A percentile compares a stretch with the other conserved stretches of the same genome.
Conservation (phyloP, 2,888 invertebrate genomes). For the Mechanitis mazaeus region DNA sequence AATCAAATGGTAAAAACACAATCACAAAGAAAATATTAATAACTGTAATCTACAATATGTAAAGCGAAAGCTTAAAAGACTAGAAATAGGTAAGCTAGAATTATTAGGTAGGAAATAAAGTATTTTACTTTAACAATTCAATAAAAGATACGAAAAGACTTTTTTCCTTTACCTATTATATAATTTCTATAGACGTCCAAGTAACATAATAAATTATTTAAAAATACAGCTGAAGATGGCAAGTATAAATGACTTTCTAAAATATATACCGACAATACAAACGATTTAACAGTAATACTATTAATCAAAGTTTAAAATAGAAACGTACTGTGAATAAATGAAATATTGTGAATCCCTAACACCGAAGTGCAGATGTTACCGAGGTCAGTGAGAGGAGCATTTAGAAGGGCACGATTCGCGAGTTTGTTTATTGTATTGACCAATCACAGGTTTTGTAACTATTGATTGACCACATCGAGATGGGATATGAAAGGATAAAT, state of each 20-base stretch:
- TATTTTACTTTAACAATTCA: too few relatives aligned
- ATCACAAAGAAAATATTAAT: background rate
- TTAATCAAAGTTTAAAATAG: too few relatives aligned
- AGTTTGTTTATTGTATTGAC: slow-evolving; percentile 28
- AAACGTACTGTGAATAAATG: too few relatives aligned
- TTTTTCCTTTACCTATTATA: too few relatives aligned
- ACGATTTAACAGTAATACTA: too few relatives aligned
- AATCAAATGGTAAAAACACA: background rate
- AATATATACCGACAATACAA: too few relatives aligned
- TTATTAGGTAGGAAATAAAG: too few relatives aligned
- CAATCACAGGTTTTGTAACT: slow-evolving; percentile 29
- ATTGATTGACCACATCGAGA: slow-evolving; percentile 25
- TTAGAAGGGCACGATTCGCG: slow-evolving; percentile 28
- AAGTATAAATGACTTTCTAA: too few relatives aligned
- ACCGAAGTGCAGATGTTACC: slow-evolving; percentile 25
- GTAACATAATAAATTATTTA: too few relatives aligned
- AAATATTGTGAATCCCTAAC: slow-evolving; percentile 11
- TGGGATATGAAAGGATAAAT: slow-evolving; percentile 31
- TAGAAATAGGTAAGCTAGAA: background rate
- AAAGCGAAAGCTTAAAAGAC: slow-evolving; percentile 1
- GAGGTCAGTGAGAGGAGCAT: slow-evolving; percentile 31
- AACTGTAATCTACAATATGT: background rate
- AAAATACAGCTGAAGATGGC: too few relatives aligned
- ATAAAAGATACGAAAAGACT: too few relatives aligned
- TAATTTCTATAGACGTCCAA: too few relatives aligned